phyloP scores from a whole-genome alignment of 2,797 vertebrate genomes.

The Balearica regulorum region DNA sequence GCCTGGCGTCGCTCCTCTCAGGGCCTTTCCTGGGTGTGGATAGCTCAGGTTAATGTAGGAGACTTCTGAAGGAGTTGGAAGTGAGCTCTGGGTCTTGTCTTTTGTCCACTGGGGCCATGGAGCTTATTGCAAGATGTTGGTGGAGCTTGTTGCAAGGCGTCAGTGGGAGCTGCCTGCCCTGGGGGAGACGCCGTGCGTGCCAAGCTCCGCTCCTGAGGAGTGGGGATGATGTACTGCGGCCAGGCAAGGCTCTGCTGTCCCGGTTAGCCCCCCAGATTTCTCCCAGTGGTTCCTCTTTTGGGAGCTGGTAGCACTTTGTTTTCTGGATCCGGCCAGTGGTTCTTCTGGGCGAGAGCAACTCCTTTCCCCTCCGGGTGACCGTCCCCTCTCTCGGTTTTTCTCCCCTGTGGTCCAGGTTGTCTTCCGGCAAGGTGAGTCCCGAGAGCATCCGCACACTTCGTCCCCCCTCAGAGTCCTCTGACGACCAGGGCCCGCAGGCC shows the following conservation, averaged over 20 bases:
- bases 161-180: neutral
- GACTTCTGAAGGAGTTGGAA: neutral
- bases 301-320: neutral
- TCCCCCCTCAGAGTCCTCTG: slow-evolving; percentile 91
- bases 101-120: neutral
- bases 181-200: fast-evolving
- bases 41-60: neutral
- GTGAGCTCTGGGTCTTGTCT: neutral
- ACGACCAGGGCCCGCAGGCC: slow-evolving; percentile 89
- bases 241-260: neutral
- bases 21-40: neutral
- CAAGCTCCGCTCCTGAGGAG: neutral
- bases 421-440: slow-evolving; percentile 97
- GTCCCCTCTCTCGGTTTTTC: slow-evolving; percentile 19
- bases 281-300: neutral
- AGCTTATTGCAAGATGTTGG: neutral
- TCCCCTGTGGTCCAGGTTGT: slow-evolving; percentile 80
- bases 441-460: slow-evolving; percentile 90
- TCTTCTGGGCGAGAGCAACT: neutral
- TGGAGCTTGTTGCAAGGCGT: neutral
- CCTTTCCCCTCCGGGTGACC: neutral
- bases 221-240: neutral
- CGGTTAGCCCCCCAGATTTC: neutral
- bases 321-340: neutral
- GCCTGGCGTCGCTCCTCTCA: neutral